Conservation (phyloP, 2,797 vertebrate genomes). For the Neopelma chrysocephalum region DNA sequence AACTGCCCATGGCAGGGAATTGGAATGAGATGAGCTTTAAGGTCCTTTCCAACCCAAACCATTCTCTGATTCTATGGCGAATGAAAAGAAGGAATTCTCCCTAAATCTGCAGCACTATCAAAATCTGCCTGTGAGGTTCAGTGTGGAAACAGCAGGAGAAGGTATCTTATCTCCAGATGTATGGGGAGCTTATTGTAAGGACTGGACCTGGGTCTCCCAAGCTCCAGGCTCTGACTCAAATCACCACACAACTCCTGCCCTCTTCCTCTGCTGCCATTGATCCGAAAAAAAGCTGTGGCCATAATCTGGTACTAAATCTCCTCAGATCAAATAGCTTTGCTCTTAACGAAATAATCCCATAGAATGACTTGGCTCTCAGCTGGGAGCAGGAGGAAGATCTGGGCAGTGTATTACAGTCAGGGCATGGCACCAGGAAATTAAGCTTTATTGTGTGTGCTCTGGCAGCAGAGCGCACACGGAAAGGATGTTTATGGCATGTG, state of each 20-base stretch:
- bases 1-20: background rate
- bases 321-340: conserved; percentile 26
- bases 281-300: background rate
- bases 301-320: conserved; percentile 18
- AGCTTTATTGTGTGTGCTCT: conserved; percentile 20
- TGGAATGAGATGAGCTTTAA: background rate
- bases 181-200: background rate
- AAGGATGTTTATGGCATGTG: background rate
- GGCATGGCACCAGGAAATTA: conserved; percentile 48
- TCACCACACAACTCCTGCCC: background rate
- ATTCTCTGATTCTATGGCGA: background rate
- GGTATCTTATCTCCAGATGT: background rate
- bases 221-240: background rate
- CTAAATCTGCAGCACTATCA: background rate
- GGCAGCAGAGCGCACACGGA: accelerated
- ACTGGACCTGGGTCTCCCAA: background rate
- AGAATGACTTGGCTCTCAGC: background rate
- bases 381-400: conserved; percentile 46
- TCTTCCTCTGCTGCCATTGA: background rate
- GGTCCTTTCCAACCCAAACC: background rate
- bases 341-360: conserved; percentile 37
- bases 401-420: conserved; percentile 23
- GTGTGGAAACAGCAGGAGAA: background rate
- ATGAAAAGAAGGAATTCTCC: background rate
- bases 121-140: background rate